Evolutionary conservation across 2,797 vertebrate genomes (phyloP), one percentile per base, ranked within the genome.

Genomic region (Coregonus suidteri): DNA sequence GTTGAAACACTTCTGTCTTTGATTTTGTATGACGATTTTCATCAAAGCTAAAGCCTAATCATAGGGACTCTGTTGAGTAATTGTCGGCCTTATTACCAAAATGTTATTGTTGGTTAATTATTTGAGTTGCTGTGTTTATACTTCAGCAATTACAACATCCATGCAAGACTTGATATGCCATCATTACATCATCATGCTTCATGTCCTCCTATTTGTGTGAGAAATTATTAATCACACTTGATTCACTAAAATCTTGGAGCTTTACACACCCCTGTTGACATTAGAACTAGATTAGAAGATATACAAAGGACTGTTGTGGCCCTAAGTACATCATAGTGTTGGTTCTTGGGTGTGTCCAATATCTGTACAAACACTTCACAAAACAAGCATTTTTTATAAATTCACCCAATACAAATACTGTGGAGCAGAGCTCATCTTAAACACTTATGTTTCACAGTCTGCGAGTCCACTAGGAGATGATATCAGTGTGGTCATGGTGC

Each of bases 311-410:
- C 52, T 75, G 18, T 68, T 83, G 56, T 75, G 4, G 6, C 73
- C 64, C 30, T 76, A 5, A 4, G 75, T 84, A 78, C 75, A 76
- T 86, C 83, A 82, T 73, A 73, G 16, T 41, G 77, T 20, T 64
- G 71, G 84, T 87, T 70, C 85, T 76, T 75, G 52, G 51, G 53
- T 34, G 76, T 70, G 34, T 47, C 75, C 74, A 84, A 79, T 82
- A 85, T 88, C 86, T 84, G 71, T 68, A 35, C 16, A 70, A 81
- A 54, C 64, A 74, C 77, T 82, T 86, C 67, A 59, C 18, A 20
- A 76, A 69, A 78, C 76, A 18, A 75, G 11, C 35, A n/a, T 79
- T 74, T 66, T 30, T 4, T 73, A 34, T 59, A n/a, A 70, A 9
- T 71, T 34, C 52, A 79, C 56, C 47, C 11, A 73, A 67, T 52